These are phyloP conservation scores for Microchrysa polita DNA, from an alignment of 2,888 invertebrate species.

Conservation along the genomic window DNA sequence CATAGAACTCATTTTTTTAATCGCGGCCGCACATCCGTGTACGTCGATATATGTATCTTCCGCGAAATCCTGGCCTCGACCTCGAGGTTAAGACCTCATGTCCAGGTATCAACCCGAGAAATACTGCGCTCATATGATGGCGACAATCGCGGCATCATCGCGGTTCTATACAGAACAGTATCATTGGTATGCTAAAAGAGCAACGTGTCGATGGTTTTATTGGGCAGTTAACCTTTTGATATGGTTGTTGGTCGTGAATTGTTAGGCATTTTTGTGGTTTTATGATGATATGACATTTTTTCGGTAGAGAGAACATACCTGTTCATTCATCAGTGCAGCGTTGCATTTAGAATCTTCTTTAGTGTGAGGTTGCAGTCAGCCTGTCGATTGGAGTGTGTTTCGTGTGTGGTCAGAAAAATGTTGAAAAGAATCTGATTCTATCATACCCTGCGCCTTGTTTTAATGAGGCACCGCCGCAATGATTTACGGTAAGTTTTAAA, in stretches of 20 bases:
- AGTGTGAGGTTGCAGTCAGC: too few species aligned
- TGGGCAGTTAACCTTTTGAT: slow-evolving; percentile 45
- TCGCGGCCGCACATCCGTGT: slow-evolving; percentile 2
- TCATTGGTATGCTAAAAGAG: slow-evolving; percentile 36
- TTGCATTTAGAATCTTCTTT: slow-evolving; percentile 6
- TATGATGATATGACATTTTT: slow-evolving; percentile 20
- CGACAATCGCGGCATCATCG: slow-evolving; percentile 33
- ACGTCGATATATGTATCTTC: too few species aligned
- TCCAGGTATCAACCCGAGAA: not conserved
- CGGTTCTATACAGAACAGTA: too few species aligned
- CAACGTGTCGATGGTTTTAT: slow-evolving; percentile 46
- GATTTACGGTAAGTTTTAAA: slow-evolving; percentile 31
- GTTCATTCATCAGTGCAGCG: slow-evolving; percentile 20
- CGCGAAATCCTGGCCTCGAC: slow-evolving; percentile 23
- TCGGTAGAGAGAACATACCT: not conserved
- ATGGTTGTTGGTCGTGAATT: slow-evolving; percentile 41
- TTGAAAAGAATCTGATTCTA: slow-evolving; percentile 18
- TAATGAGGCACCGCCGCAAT: slow-evolving; percentile 35
- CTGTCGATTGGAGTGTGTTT: slow-evolving; percentile 27
- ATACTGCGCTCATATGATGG: slow-evolving; percentile 2
- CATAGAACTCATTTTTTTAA: not conserved
- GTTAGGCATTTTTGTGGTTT: slow-evolving; percentile 32
- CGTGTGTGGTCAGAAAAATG: slow-evolving; percentile 40
- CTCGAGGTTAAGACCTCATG: slow-evolving; percentile 10
- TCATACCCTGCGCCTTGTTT: slow-evolving; percentile 37